phyloP scores from a whole-genome alignment of 2,113 vertebrate species.

The Tiliqua scincoides region DNA sequence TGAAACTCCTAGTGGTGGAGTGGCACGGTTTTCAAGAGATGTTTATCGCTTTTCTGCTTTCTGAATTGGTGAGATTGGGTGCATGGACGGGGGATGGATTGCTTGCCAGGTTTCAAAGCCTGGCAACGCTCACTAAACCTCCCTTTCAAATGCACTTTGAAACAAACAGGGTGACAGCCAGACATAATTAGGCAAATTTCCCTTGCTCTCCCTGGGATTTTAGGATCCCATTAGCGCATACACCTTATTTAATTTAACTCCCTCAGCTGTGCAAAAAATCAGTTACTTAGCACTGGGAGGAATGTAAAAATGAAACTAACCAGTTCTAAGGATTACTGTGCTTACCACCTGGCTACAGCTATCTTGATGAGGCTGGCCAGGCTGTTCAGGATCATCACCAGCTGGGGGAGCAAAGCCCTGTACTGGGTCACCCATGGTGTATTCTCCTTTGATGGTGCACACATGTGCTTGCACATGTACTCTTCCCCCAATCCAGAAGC shows the following conservation, averaged over 20 bases:
- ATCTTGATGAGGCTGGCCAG: neutral
- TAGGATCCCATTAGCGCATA: neutral
- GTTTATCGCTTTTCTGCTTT: neutral
- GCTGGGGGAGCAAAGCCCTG: too few relatives aligned
- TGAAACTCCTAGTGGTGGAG: constrained; percentile 33
- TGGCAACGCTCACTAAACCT: neutral
- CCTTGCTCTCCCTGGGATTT: neutral
- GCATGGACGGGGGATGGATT: too few relatives aligned
- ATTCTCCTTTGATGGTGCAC: too few relatives aligned
- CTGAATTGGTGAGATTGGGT: neutral
- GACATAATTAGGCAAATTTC: constrained; percentile 34
- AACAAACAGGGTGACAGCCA: neutral
- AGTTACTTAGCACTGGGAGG: neutral
- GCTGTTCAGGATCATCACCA: too few relatives aligned
- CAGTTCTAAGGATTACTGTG: neutral
- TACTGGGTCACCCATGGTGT: too few relatives aligned
- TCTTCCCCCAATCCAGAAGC: too few relatives aligned
- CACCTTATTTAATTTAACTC: constrained; percentile 35
- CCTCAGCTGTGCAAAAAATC: neutral
- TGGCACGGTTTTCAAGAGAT: constrained; percentile 37
- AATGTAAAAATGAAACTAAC: neutral
- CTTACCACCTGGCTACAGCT: neutral
- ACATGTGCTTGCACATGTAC: too few relatives aligned
- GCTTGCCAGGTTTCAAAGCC: constrained; percentile 33
- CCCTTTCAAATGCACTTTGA: neutral